Base-by-base conservation (phyloP, 2,113 vertebrate species). In the Riparia riparia region DNA sequence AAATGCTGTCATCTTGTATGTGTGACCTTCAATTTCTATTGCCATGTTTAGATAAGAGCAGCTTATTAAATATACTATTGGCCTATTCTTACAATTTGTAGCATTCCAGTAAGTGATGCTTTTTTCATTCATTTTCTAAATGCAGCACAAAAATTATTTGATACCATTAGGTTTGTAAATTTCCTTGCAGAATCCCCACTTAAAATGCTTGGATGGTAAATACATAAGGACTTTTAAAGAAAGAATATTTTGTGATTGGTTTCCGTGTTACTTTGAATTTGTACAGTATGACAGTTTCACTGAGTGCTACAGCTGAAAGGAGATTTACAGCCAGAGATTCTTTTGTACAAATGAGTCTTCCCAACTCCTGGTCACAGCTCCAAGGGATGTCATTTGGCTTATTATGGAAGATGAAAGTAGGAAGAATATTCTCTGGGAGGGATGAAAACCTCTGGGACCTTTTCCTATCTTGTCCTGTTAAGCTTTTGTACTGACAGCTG, bases 1-100 rank as follows among this genome's bases (percentile, higher is more conserved):
- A 92, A 91, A 61, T 5, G 11, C 7, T 58, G n/a, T 39, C 9
- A 76, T 41, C 56, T 64, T 53, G 9, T 42, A 28, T 29, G 8
- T 50, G 11, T 66, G 78, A 80, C 82, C 74, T 91, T 89, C 57
- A 65, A 5, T 79, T 95, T 84, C 57, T 81, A 37, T 68, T 56
- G 18, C 15, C 11, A 14, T 60, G 31, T 51, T 82, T 66, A 71
- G 65, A 29, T 50, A 58, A 93, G 19, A 42, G 42, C 58, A 66
- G 24, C 7, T 58, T 77, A 70, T 63, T 63, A 71, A 56, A 77
- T 81, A 29, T 54, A 53, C 44, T n/a, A 53, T 26, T 68, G 58
- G 13, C 7, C 7, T 78, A 20, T 57, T 82, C 21, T 70, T 89
- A 41, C 3, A 39, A 24, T 65, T 56, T 45, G 11, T 49, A 58